A percentile compares a stretch with the other conserved stretches of the same genome.
Evolutionary conservation across 2,888 invertebrate genomes (phyloP).

Genomic region (Diploptera punctata): DNA sequence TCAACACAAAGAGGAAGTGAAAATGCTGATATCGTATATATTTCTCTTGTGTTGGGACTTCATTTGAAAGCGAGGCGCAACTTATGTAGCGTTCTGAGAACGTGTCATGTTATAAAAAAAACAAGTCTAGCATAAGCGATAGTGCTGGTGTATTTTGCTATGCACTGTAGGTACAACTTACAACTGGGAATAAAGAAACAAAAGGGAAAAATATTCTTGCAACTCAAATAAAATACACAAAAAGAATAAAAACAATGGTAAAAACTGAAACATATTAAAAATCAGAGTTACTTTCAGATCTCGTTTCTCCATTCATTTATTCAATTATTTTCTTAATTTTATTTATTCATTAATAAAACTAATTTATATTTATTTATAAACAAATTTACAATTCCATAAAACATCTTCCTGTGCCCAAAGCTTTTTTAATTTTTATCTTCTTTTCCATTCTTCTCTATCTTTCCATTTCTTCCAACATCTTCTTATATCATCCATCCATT

Average conservation of each 20-base stretch:
- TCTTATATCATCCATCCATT: too few relatives aligned
- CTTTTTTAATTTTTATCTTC: too few relatives aligned
- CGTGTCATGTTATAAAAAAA: constrained; percentile 17
- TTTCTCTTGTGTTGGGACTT: background rate
- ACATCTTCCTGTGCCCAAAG: too few relatives aligned
- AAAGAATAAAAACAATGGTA: background rate
- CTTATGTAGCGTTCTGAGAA: background rate
- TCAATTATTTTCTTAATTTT: too few relatives aligned
- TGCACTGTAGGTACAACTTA: constrained; percentile 8
- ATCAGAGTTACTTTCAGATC: too few relatives aligned
- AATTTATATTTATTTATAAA: too few relatives aligned
- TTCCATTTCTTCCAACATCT: too few relatives aligned
- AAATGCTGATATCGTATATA: background rate
- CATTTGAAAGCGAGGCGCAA: constrained; percentile 7
- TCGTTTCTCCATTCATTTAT: too few relatives aligned
- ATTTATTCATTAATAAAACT: too few relatives aligned
- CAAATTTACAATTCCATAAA: too few relatives aligned
- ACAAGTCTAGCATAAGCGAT: background rate
- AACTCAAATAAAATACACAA: background rate
- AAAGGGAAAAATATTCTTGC: background rate
- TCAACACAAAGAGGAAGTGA: background rate
- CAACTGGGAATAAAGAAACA: background rate
- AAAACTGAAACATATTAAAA: too few relatives aligned
- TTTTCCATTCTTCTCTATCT: too few relatives aligned
- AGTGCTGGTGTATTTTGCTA: constrained; percentile 3